Evolutionary conservation across 2,888 invertebrate species (phyloP), one percentile per base, ranked within the genome.

Genomic region (Pachycephus smyrnensis): DNA sequence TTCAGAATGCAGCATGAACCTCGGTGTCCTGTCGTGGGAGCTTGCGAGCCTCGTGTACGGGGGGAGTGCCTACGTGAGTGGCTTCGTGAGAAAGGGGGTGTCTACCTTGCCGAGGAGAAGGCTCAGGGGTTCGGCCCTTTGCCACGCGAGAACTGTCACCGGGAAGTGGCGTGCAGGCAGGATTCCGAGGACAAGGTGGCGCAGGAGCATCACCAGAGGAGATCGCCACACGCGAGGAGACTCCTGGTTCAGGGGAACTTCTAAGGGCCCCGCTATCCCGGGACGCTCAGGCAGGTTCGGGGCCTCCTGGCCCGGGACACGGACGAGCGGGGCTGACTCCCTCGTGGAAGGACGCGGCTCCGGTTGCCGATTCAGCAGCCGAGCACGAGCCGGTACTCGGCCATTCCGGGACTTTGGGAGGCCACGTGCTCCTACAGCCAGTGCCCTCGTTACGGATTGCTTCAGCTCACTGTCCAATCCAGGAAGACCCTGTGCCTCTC

Each of bases 1-100:
- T 87, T 85, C 90, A 91, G 90, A 88, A 91, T 91, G 91, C 91
- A 91, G 91, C 90, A 91, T 91, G 91, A 91, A 89, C 90, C 90
- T 87, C 89, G 88, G 88, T 87, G 87, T 85, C 89, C 88, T 86
- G 88, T 88, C 88, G 84, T 88, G 88, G 90, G 89, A 91, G 90
- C 89, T 88, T 87, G 89, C 84, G 89, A 89, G 89, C 87, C 88
- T 89, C 87, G 75, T 71, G 71, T 71, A 71, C 71, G 71, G 71
- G 32, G 32, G 33, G 32, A 71, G 71, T 33, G 31, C 31, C 71
- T 33, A 71, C 32, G 23, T 15, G 68, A 15, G 68, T 15, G 33
- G 33, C 33, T 33, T 3, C 33, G 55, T 55, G 55, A 55, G 55
- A 55, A 55, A 55, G 55, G 55, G 23, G 55, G 55, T 55, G 55